Evolutionary conservation across 2,888 invertebrate species (phyloP).

Genomic region (Allophyes oxyacanthae): DNA sequence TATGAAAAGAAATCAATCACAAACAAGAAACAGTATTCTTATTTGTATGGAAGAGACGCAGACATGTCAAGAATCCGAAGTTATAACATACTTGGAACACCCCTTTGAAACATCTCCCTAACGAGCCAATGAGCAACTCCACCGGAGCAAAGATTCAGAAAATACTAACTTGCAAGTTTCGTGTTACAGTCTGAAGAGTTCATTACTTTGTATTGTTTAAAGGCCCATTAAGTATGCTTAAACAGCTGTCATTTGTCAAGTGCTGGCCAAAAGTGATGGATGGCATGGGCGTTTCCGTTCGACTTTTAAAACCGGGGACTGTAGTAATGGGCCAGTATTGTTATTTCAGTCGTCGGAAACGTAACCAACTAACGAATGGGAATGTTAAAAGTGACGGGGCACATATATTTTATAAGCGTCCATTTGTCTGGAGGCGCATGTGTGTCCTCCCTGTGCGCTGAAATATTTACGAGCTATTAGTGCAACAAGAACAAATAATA

Average conservation of each 20-base stretch:
- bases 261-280: slow-evolving; percentile 80
- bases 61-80: slow-evolving; percentile 35
- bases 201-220: slow-evolving; percentile 66
- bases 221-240: slow-evolving; percentile 58
- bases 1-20: too few species aligned
- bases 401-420: slow-evolving; percentile 82
- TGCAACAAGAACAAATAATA: slow-evolving; percentile 79
- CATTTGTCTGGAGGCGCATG: slow-evolving; percentile 84
- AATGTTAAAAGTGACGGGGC: slow-evolving; percentile 81
- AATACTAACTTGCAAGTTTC: slow-evolving; percentile 55
- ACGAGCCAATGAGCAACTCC: slow-evolving; percentile 44
- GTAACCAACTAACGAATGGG: slow-evolving; percentile 82
- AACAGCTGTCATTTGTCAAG: slow-evolving; percentile 74
- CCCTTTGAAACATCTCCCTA: slow-evolving; percentile 31
- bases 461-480: slow-evolving; percentile 88
- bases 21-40: too few species aligned
- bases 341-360: slow-evolving; percentile 86
- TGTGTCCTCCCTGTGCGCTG: slow-evolving; percentile 76
- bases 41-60: slow-evolving; percentile 46
- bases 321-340: slow-evolving; percentile 77
- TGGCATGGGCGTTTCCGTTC: slow-evolving; percentile 75
- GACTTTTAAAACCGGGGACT: slow-evolving; percentile 65
- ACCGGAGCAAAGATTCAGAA: slow-evolving; percentile 34
- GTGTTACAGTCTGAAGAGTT: slow-evolving; percentile 61
- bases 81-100: slow-evolving; percentile 34